These are phyloP conservation scores for Ranitomeya variabilis DNA, from an alignment of 2,113 vertebrate genomes.

Conservation along the genomic window DNA sequence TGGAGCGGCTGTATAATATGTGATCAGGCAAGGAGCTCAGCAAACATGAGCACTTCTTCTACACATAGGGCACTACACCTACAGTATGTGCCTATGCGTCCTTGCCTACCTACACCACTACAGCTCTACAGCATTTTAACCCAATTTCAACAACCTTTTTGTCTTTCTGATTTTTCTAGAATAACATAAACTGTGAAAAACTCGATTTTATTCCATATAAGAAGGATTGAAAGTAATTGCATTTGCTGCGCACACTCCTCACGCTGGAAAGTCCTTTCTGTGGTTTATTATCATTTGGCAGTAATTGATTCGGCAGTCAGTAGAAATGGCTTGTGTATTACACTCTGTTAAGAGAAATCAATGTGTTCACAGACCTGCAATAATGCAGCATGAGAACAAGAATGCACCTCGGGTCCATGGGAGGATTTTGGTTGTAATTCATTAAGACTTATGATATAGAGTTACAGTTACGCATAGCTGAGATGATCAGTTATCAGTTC, in stretches of 20 bases:
- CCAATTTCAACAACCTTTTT: too few relatives aligned
- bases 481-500: background rate
- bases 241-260: background rate
- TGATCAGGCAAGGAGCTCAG: too few relatives aligned
- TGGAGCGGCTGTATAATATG: too few relatives aligned
- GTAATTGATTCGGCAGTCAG: constrained; percentile 45
- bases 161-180: background rate
- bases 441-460: background rate
- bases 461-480: background rate
- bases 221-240: constrained; percentile 3
- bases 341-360: constrained; percentile 28
- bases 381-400: background rate
- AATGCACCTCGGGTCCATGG: background rate
- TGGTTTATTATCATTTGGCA: constrained; percentile 40
- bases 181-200: constrained; percentile 1
- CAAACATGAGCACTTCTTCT: too few relatives aligned
- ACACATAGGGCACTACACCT: too few relatives aligned
- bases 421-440: background rate
- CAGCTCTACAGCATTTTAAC: too few relatives aligned
- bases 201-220: constrained; percentile 12
- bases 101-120: too few relatives aligned
- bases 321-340: constrained; percentile 15
- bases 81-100: too few relatives aligned
- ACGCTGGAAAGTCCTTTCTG: background rate
- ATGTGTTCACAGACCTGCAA: background rate